Evolutionary conservation across 2,113 vertebrate species (phyloP), one percentile per base, ranked within the genome.

Genomic region (Oxyruncus cristatus): DNA sequence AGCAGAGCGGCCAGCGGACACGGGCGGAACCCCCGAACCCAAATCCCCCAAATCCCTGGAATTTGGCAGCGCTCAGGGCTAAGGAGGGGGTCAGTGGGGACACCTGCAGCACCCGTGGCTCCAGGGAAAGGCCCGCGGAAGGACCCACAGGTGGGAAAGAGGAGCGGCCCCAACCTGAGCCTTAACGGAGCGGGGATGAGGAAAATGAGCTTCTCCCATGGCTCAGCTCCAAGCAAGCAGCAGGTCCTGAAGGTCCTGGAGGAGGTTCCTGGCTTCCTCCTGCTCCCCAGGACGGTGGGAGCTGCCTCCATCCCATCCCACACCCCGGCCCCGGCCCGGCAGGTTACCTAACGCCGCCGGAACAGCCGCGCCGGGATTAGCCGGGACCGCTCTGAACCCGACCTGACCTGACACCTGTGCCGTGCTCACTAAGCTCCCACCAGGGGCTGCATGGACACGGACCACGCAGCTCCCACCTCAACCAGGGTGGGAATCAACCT

Each of bases 121-220:
- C 0, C 1, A 49, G 35, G 44, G 37, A 26, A 49, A 56, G 55
- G 21, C 7, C 55, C 66, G n/a, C 0, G 5, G 56, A 14, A 28
- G 56, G 32, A 66, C 5, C 15, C 22, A 18, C 23, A 37, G 37
- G 27, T 33, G 70, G 77, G 52, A 82, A 27, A 20, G 1, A 19
- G 46, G 11, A 55, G 47, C 87, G 76, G 78, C 53, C 30, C n/a
- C n/a, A 39, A 2, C 56, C 49, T 17, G 66, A 72, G 39, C 33
- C 22, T 8, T 27, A 9, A 10, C 0, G 0, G 26, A 49, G 27
- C 9, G 61, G 42, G 3, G 0, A 26, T 1, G 24, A 68, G n/a
- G 21, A 61, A 68, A 46, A 75, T 3, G 0, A 75, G 46, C 5
- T 75, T 39, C 13, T 41, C 70, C 39, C 13, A 20, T 5, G 26